Conservation (phyloP, 2,888 invertebrate genomes). For the Corythucha ciliata region DNA sequence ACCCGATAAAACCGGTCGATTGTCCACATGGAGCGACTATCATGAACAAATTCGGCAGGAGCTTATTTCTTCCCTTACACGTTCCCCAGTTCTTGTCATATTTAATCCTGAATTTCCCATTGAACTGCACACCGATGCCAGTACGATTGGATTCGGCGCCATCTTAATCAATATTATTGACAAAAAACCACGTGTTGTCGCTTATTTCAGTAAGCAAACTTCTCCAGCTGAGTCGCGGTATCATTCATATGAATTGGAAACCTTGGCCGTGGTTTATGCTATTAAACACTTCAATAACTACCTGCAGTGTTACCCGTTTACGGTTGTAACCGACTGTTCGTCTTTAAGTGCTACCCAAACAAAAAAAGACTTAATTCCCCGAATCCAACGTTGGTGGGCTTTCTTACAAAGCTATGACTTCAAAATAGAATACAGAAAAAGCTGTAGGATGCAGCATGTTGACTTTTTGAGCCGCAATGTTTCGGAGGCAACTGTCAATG, state of each 20-base stretch:
- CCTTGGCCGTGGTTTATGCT: slow-evolving; percentile 19
- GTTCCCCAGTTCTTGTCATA: slow-evolving; percentile 2
- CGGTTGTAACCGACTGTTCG: slow-evolving; percentile 39
- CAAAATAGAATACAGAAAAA: slow-evolving; percentile 33
- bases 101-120: slow-evolving; percentile 10
- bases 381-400: slow-evolving; percentile 38
- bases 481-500: neutral
- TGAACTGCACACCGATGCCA: slow-evolving; percentile 18
- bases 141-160: slow-evolving; percentile 5
- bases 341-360: slow-evolving; percentile 35
- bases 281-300: slow-evolving; percentile 39
- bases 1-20: neutral
- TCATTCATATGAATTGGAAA: slow-evolving; percentile 15
- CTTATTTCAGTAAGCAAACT: slow-evolving; percentile 16
- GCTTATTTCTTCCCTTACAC: slow-evolving; percentile 9
- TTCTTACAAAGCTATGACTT: slow-evolving; percentile 35
- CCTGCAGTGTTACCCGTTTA: slow-evolving; percentile 37
- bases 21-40: slow-evolving; percentile 1
- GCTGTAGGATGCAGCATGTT: slow-evolving; percentile 36
- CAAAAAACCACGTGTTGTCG: slow-evolving; percentile 6
- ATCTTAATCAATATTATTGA: slow-evolving; percentile 10
- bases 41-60: slow-evolving; percentile 13
- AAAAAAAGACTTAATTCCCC: slow-evolving; percentile 36
- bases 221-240: slow-evolving; percentile 3
- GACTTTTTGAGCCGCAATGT: slow-evolving; percentile 36